Base-by-base conservation (phyloP, 2,888 invertebrate species). In the Pogonocherus hispidulus region DNA sequence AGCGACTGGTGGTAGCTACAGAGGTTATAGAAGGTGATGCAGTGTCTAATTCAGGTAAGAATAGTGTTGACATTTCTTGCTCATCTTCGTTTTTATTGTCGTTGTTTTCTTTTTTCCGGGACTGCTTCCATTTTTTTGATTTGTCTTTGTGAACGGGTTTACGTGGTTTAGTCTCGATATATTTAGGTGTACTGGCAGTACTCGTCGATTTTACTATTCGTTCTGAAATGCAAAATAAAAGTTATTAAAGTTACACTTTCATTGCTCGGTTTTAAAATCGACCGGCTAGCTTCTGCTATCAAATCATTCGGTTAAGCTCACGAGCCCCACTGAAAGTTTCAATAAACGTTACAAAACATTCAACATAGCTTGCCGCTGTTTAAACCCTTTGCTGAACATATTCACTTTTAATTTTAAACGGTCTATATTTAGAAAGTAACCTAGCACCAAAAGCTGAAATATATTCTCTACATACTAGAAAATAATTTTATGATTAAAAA, bases 171-270 rank as follows among this genome's bases (percentile, higher is more conserved):
- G 83, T 79, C 67, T 85, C 84, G 4, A 81, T 78, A 57, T 81
- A 79, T 63, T 81, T 81, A 3, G 85, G 85, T 1, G 85, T 82
- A 56, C 80, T 81, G 1, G 82, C 79, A 11, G 85, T 84, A 66
- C 83, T 85, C 23, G 86, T 85, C 4, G 86, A 82, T 76, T 86
- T 85, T 32, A 84, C 79, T 22, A 80, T 77, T 57, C 85, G 75
- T 68, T 86, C 86, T 86, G 77, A 63, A 79, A 79, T 41, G 41
- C 54, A 63, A 55, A 49, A 66, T 59, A 52, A 57, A 19, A 41
- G 19, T 20, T 18, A 37, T 44, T 55, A 35, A 52, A 11, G 32
- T 32, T 37, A 4, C 37, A 32, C 8, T 14, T 47, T 44, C 19
- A 2, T 18, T 18, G 8, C 9, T 16, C 3, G 32, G 3, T 52